A percentile compares a stretch with the other conserved stretches of the same genome.
These are phyloP conservation scores for Rhagologus leucostigma DNA, from an alignment of 2,113 vertebrate genomes.

Conservation along the genomic window DNA sequence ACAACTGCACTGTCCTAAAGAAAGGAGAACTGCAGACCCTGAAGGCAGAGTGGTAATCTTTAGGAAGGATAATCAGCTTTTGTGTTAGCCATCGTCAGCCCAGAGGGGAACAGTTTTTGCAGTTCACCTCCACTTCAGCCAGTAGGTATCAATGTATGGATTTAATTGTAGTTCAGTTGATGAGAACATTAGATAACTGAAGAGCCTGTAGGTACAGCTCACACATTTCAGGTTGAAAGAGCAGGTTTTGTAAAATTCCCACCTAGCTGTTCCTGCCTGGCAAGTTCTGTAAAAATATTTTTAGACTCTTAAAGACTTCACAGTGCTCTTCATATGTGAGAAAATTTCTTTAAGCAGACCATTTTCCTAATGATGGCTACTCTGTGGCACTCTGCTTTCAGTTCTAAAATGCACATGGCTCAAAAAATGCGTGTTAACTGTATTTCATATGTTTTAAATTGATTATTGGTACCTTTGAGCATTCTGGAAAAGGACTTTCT, in stretches of 20 bases:
- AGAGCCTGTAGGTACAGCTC: background rate
- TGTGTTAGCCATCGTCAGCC: background rate
- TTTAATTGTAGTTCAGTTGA: background rate
- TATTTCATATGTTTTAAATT: background rate
- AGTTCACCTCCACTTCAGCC: background rate
- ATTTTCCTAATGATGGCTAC: background rate
- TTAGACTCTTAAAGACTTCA: background rate
- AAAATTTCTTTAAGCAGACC: background rate
- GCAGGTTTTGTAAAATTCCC: background rate
- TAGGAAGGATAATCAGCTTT: background rate
- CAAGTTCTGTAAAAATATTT: background rate
- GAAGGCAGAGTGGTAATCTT: background rate
- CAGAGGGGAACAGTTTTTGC: background rate
- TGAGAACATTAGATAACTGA: background rate
- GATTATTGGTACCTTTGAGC: background rate
- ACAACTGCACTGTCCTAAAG: background rate
- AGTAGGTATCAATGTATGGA: background rate
- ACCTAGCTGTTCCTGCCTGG: background rate
- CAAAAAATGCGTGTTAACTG: background rate
- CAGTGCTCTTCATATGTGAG: background rate
- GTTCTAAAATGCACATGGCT: background rate
- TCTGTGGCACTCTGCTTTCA: background rate
- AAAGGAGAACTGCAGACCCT: background rate
- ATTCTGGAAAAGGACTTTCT: background rate
- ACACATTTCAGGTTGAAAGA: background rate